phyloP scores from a whole-genome alignment of 2,888 invertebrate genomes.

The Andrena camellia region DNA sequence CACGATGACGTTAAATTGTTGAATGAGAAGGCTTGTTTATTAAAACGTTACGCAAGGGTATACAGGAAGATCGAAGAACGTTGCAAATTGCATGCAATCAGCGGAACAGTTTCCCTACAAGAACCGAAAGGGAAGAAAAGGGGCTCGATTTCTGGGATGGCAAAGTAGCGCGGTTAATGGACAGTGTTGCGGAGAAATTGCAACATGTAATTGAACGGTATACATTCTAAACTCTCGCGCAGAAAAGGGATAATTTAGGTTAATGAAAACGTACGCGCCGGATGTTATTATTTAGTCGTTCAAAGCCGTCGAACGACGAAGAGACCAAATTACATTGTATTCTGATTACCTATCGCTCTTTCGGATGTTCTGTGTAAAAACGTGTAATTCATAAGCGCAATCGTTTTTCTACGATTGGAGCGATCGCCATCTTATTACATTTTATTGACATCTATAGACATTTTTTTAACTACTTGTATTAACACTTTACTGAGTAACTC shows the following conservation, averaged over 20 bases:
- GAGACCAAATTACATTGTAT: too few relatives aligned
- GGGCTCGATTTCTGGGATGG: neutral
- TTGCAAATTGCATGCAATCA: too few relatives aligned
- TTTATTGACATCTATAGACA: neutral
- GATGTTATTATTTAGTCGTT: neutral
- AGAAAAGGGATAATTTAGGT: conserved; percentile 17
- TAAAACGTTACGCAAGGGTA: too few relatives aligned
- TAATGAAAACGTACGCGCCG: conserved; percentile 2
- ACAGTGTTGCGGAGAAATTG: conserved; percentile 22
- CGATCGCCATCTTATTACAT: neutral
- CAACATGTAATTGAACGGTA: conserved; percentile 20
- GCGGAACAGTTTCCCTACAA: too few relatives aligned
- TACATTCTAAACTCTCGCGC: neutral
- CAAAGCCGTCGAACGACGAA: neutral
- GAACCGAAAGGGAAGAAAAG: neutral
- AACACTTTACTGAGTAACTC: too few relatives aligned
- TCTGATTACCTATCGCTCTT: too few relatives aligned
- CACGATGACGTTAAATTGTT: too few relatives aligned
- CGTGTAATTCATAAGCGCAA: neutral
- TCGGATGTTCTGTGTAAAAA: too few relatives aligned
- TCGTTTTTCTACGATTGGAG: neutral
- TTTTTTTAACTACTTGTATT: too few relatives aligned
- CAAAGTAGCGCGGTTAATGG: neutral
- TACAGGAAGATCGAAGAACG: too few relatives aligned
- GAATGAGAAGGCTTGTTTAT: too few relatives aligned